Evolutionary conservation across 2,113 vertebrate species (phyloP).

Genomic region (Peromyscus polionotus): DNA sequence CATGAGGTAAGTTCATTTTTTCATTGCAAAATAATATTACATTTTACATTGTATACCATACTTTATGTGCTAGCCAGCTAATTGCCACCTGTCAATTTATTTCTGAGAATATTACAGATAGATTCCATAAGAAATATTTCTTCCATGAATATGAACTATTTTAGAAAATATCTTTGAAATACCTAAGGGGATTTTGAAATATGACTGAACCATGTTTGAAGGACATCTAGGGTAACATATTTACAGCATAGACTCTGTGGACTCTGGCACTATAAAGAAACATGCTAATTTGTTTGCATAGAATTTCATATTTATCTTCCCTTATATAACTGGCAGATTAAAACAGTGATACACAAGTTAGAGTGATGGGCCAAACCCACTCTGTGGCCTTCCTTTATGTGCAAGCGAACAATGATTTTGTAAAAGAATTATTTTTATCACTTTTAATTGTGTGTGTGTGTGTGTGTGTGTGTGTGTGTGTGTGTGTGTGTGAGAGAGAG

Average conservation of each 20-base stretch:
- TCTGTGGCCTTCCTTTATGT: not conserved
- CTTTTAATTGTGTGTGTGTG: not conserved
- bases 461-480: not conserved
- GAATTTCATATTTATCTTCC: not conserved
- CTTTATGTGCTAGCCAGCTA: not conserved
- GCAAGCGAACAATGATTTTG: not conserved
- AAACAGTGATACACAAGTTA: not conserved
- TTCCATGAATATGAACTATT: not conserved
- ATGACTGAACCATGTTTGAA: not conserved
- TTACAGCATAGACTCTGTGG: not conserved
- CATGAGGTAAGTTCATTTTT: not conserved
- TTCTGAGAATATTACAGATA: not conserved
- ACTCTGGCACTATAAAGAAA: not conserved
- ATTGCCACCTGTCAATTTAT: not conserved
- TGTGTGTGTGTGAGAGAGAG: no score
- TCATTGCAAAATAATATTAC: not conserved
- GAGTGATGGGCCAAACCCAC: not conserved
- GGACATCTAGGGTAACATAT: not conserved
- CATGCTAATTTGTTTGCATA: not conserved
- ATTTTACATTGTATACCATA: not conserved
- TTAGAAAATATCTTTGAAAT: not conserved
- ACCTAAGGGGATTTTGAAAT: not conserved
- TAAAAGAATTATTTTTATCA: not conserved
- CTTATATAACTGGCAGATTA: not conserved
- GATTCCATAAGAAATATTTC: not conserved